Conservation (phyloP, 2,113 vertebrate genomes). For the Larimichthys crocea region DNA sequence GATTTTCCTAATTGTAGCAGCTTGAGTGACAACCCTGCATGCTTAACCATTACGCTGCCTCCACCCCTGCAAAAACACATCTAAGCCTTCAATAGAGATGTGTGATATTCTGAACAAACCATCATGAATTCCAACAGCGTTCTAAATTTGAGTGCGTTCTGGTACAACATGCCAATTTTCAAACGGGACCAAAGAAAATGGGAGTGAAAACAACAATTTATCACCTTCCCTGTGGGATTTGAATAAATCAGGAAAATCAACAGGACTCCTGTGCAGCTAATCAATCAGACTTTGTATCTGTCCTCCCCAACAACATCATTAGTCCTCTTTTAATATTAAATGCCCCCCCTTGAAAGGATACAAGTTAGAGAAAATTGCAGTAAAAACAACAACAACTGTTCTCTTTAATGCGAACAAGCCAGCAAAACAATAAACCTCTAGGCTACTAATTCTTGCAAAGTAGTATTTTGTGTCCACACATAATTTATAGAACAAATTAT, state of each 20-base stretch:
- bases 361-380: slow-evolving; percentile 35
- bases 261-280: slow-evolving; percentile 42
- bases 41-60: slow-evolving; percentile 30
- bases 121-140: slow-evolving; percentile 14
- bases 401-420: slow-evolving; percentile 31
- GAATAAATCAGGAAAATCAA: slow-evolving; percentile 62
- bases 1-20: slow-evolving; percentile 16
- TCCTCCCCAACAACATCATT: slow-evolving; percentile 46
- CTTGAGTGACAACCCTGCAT: slow-evolving; percentile 24
- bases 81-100: slow-evolving; percentile 15
- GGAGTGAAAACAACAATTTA: slow-evolving; percentile 62
- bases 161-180: slow-evolving; percentile 48
- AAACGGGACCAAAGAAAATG: slow-evolving; percentile 35
- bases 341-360: slow-evolving; percentile 10
- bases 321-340: slow-evolving; percentile 54
- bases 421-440: slow-evolving; percentile 7
- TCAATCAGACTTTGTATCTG: slow-evolving; percentile 54
- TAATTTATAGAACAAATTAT: background rate
- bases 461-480: background rate
- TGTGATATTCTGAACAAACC: slow-evolving; percentile 43
- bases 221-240: slow-evolving; percentile 51
- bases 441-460: slow-evolving; percentile 12
- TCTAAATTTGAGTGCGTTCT: slow-evolving; percentile 49
- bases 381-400: slow-evolving; percentile 50
- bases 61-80: slow-evolving; percentile 31